Evolutionary conservation across 2,797 vertebrate genomes (phyloP), one percentile per base, ranked within the genome.

Genomic region (Hemibagrus guttatus): DNA sequence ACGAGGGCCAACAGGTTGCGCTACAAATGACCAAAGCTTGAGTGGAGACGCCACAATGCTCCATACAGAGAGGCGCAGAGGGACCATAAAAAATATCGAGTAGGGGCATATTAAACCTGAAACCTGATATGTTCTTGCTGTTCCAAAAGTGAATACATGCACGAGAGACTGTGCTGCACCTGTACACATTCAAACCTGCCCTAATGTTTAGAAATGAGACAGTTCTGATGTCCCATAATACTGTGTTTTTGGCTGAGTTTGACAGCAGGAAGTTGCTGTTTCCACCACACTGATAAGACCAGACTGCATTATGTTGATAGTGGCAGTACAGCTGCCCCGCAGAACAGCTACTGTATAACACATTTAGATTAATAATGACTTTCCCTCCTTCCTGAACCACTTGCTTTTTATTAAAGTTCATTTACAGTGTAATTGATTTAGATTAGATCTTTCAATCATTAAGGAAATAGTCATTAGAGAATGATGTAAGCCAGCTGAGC

Each of bases 231-330:
- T 54, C 59, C 66, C 72, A 49, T 69, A 16, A 31, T 66, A 85
- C 59, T 88, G 85, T 78, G 64, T 74, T 82, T 28, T 2, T 87
- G 69, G 81, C 86, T 54, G 83, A 87, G 86, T 86, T 68, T 87
- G 90, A 92, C 90, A 90, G 84, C 85, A 91, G 91, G 91, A 93
- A 91, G 81, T 87, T n/a, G 78, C 88, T 89, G 90, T 93, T 93
- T 91, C 90, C 42, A 12, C 82, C 52, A 35, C 78, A 83, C 76
- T 84, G 89, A 91, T 59, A 26, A 21, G 5, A 9, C 23, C 76
- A 39, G 19, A 59, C 54, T 26, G 28, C n/a, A 21, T 31, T 56
- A 56, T 68, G 79, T 84, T 85, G 82, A 88, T 83, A 71, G 66
- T 46, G 66, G 81, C 23, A 63, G 49, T 54, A 61, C 87, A 9